Evolutionary conservation across 1,140 invertebrate species (phyloP).

Genomic region (Eulimnadia texana): DNA sequence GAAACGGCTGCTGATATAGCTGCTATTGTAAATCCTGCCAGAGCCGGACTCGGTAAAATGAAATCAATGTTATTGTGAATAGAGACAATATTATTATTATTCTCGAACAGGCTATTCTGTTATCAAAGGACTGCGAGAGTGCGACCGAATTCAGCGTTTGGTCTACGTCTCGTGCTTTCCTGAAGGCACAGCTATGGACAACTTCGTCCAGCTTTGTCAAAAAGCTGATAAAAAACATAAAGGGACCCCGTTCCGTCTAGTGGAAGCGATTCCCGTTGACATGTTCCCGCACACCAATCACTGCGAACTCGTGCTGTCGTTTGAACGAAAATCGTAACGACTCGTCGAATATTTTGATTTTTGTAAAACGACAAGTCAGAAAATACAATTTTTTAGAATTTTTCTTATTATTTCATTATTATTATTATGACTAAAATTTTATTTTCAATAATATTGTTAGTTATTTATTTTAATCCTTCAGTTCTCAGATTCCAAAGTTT

Average conservation of each 20-base stretch:
- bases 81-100: no score
- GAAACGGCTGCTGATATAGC: slow-evolving; percentile 21
- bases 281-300: slow-evolving; percentile 43
- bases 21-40: slow-evolving; percentile 24
- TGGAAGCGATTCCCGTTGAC: slow-evolving; percentile 37
- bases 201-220: slow-evolving; percentile 30
- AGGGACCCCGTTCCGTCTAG: slow-evolving; percentile 21
- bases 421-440: no score
- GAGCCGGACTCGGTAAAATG: slow-evolving; percentile 23
- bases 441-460: no score
- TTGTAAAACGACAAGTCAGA: no score
- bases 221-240: slow-evolving; percentile 6
- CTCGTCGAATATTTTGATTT: no score
- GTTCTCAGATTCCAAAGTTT: no score
- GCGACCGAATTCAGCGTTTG: slow-evolving; percentile 28
- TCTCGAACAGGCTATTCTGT: slow-evolving; percentile 34
- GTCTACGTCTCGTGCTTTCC: slow-evolving; percentile 39
- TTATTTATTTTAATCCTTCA: no score
- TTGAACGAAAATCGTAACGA: slow-evolving; percentile 21
- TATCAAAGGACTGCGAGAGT: slow-evolving; percentile 30
- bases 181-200: slow-evolving; percentile 29
- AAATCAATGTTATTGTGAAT: slow-evolving; percentile 13
- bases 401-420: no score
- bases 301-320: slow-evolving; percentile 39
- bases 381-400: no score